These are phyloP conservation scores for Sturnus vulgaris DNA, from an alignment of 2,113 vertebrate species.

Conservation along the genomic window DNA sequence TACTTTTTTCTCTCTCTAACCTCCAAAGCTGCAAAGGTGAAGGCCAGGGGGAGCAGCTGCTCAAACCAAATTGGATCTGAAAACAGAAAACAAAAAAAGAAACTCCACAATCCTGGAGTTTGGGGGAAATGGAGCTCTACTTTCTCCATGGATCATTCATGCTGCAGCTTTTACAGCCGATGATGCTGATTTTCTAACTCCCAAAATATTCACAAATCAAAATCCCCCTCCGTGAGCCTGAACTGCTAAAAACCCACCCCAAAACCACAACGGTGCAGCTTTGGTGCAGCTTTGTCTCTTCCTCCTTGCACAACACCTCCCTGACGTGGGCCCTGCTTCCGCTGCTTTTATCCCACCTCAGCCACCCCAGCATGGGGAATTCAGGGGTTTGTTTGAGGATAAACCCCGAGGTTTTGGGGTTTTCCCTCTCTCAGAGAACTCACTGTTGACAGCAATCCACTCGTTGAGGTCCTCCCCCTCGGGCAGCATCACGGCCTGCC, in stretches of 20 bases:
- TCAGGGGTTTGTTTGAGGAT: neutral
- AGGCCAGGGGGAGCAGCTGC: neutral
- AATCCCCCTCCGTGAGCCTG: neutral
- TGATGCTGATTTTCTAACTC: neutral
- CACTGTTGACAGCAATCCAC: slow-evolving; percentile 97
- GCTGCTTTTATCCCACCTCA: too few species aligned
- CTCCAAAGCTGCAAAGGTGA: neutral
- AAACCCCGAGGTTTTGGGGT: neutral
- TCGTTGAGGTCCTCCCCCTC: slow-evolving; percentile 97
- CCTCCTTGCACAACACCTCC: neutral
- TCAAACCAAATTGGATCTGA: neutral
- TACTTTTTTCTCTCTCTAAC: neutral
- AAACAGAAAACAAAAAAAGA: neutral
- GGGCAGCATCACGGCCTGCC: slow-evolving; percentile 92
- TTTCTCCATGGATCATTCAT: neutral
- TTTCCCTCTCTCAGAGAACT: slow-evolving; percentile 31
- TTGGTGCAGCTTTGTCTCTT: neutral
- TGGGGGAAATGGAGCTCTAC: rapidly evolving
- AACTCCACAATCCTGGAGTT: neutral
- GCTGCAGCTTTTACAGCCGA: too few species aligned
- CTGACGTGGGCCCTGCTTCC: neutral
- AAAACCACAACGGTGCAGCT: rapidly evolving
- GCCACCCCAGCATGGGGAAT: too few species aligned
- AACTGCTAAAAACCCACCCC: neutral
- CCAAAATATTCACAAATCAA: neutral